Evolutionary conservation across 2,888 invertebrate species (phyloP).

Genomic region (Himalopsyche kuldschensis): DNA sequence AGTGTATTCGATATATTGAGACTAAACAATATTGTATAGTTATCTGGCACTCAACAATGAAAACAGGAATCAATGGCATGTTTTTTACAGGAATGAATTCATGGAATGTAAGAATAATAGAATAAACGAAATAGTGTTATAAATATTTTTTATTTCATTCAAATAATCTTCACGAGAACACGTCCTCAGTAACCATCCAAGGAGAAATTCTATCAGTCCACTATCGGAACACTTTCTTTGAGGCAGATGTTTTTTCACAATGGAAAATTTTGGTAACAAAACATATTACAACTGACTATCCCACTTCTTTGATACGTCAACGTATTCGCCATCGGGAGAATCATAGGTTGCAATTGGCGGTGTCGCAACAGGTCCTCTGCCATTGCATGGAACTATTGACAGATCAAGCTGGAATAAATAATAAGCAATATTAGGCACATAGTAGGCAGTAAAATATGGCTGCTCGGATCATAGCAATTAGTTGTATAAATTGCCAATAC

Average conservation of each 20-base stretch:
- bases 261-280: too few relatives aligned
- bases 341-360: conserved; percentile 81
- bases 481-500: too few relatives aligned
- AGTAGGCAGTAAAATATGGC: too few relatives aligned
- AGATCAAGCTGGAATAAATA: conserved; percentile 67
- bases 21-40: too few relatives aligned
- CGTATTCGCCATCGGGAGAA: conserved; percentile 88
- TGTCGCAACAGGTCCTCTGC: conserved; percentile 77
- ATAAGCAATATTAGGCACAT: neutral
- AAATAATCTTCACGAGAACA: neutral
- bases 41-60: too few relatives aligned
- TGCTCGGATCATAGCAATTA: too few relatives aligned
- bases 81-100: too few relatives aligned
- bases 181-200: neutral
- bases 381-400: conserved; percentile 67
- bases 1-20: too few relatives aligned
- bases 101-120: neutral
- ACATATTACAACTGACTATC: conserved; percentile 44
- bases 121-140: neutral
- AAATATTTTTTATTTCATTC: neutral
- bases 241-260: too few relatives aligned
- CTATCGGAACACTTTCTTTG: too few relatives aligned
- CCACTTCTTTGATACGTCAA: conserved; percentile 81
- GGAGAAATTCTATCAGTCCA: too few relatives aligned
- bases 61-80: too few relatives aligned